Percentiles rank a stretch among this genome's conserved stretches.
These are phyloP conservation scores for Triplophysa dalaica DNA, from an alignment of 2,113 vertebrate species.

Conservation along the genomic window DNA sequence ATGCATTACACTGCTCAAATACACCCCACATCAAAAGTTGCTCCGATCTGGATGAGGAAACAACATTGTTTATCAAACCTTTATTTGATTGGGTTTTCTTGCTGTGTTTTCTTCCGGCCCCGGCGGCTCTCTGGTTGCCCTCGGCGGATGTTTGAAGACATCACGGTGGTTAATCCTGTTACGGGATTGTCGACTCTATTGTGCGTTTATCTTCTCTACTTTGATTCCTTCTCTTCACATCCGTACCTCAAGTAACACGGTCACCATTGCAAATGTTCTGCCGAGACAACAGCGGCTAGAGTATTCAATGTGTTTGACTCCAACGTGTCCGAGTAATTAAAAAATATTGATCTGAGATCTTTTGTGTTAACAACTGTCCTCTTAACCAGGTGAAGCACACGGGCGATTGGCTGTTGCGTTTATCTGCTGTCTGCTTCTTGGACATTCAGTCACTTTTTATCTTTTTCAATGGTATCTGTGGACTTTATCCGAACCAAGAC, in stretches of 20 bases:
- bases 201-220: conserved; percentile 33
- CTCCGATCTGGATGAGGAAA: conserved; percentile 16
- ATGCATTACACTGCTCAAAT: not conserved
- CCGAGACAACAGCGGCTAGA: not conserved
- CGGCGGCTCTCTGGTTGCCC: conserved; percentile 28
- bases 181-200: conserved; percentile 33
- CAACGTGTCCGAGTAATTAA: too few species aligned
- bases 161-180: conserved; percentile 45
- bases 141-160: conserved; percentile 45
- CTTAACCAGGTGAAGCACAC: too few species aligned
- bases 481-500: too few species aligned
- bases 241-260: conserved; percentile 7
- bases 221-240: conserved; percentile 18
- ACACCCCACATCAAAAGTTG: not conserved
- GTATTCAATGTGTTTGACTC: too few species aligned
- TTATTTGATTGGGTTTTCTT: not conserved
- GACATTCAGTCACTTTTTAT: too few species aligned
- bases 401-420: too few species aligned
- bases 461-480: too few species aligned
- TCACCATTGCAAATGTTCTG: not conserved
- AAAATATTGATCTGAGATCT: too few species aligned
- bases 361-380: too few species aligned
- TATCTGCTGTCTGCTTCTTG: too few species aligned
- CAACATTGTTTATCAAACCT: not conserved
- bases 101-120: not conserved